phyloP scores from a whole-genome alignment of 2,113 vertebrate species.

The Mixornis gularis region DNA sequence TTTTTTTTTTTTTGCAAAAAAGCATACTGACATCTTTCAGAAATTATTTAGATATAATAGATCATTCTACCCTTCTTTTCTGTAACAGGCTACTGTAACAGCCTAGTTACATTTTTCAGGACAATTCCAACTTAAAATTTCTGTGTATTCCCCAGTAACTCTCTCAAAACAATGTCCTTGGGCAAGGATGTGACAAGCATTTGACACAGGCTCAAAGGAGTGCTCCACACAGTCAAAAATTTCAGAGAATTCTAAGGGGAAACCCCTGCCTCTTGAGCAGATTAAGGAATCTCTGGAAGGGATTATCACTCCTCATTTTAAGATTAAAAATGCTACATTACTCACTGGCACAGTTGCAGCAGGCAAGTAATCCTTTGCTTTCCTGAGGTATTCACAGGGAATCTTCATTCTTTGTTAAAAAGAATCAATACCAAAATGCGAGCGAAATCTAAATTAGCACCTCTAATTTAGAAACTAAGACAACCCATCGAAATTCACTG shows the following conservation, averaged over 20 bases:
- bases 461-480: background rate
- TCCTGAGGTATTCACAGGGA: background rate
- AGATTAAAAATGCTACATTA: background rate
- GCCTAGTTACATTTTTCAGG: background rate
- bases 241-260: background rate
- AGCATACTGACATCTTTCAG: background rate
- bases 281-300: background rate
- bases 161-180: background rate
- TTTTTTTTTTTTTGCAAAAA: background rate
- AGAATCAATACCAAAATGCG: background rate
- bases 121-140: background rate
- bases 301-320: background rate
- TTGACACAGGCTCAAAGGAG: background rate
- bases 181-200: background rate
- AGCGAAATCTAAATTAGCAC: background rate
- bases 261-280: background rate
- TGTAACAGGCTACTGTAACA: too few relatives aligned
- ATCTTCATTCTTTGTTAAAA: background rate
- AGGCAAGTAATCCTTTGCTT: background rate
- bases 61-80: background rate
- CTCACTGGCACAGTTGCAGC: background rate
- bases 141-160: background rate
- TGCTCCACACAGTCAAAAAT: background rate
- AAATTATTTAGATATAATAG: background rate
- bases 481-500: background rate